A percentile compares a stretch with the other conserved stretches of the same genome.
Evolutionary conservation across 2,888 invertebrate species (phyloP).

Genomic region (Brachylomia viminalis): DNA sequence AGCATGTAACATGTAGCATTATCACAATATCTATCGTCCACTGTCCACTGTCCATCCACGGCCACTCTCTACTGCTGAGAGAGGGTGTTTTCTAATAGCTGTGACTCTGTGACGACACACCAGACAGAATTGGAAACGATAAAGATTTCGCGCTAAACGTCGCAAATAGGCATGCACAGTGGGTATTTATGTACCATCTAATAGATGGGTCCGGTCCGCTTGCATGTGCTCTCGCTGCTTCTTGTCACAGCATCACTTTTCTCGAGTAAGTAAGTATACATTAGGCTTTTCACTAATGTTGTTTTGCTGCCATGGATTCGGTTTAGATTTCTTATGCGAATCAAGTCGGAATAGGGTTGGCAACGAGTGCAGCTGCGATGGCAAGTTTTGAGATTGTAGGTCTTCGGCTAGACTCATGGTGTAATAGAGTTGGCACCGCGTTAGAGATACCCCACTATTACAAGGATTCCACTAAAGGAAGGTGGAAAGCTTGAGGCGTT

Average conservation of each 20-base stretch:
- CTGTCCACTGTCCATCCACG: conserved; percentile 33
- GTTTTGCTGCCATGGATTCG: neutral
- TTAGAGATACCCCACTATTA: neutral
- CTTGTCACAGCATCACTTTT: conserved; percentile 31
- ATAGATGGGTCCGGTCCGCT: neutral
- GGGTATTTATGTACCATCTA: conserved; percentile 20
- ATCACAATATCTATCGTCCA: conserved; percentile 19
- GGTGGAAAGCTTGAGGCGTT: neutral
- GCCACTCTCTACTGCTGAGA: conserved; percentile 40
- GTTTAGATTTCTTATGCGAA: conserved; percentile 13
- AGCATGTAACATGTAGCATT: conserved; percentile 52
- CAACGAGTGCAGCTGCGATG: neutral
- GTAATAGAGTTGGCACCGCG: neutral
- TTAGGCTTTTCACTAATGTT: conserved; percentile 29
- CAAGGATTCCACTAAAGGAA: neutral
- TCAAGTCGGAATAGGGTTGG: neutral
- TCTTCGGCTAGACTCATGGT: neutral
- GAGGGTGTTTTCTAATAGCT: conserved; percentile 61
- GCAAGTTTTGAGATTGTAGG: neutral
- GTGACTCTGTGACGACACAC: conserved; percentile 22
- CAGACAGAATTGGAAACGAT: conserved; percentile 49
- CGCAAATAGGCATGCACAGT: conserved; percentile 21
- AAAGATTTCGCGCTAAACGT: conserved; percentile 41
- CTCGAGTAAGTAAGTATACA: neutral
- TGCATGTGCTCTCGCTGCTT: conserved; percentile 12